Base-by-base conservation (phyloP, 1,140 invertebrate genomes). In the Phthorimaea operculella region DNA sequence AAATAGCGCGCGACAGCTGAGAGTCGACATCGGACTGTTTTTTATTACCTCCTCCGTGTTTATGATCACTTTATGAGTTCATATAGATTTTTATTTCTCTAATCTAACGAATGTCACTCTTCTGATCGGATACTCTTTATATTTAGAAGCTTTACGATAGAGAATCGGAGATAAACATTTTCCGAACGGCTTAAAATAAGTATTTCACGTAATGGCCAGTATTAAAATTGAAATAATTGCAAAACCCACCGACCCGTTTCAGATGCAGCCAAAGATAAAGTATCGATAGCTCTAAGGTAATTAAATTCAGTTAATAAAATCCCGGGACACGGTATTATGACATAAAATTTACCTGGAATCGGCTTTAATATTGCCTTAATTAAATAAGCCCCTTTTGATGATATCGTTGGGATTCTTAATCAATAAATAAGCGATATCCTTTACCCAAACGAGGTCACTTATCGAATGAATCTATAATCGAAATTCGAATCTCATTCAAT, bases 1-100 rank as follows among this genome's bases (percentile, higher is more conserved):
- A 83, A 83, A 83, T 83, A 83, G 74, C 73, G 61, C 75, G 72
- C 76, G 76, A 81, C 80, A 83, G 80, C 80, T 83, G 80, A 83
- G 66, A 70, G 69, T 76, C 36, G 36, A 39, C 36, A 39, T 39
- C 72, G 70, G 64, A 75, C 62, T 64, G 72, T 77, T 81, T 83
- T 83, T 83, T 81, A 81, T 81, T 78, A 68, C 79, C 78, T 77
- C 72, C 76, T 72, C 72, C 74, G 70, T 81, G 78, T 83, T 83
- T 83, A 83, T 79, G 72, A 77, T 64, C 76, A 76, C 75, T 83
- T 76, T 78, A 81, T 76, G 74, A 77, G 75, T 71, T 75, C 73
- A 39, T 77, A 76, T 79, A 79, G 76, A 76, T 79, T 73, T 73
- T 74, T 66, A 39, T 39, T 39, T 39, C n/a, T 39, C 36, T 39